phyloP scores from a whole-genome alignment of 2,797 vertebrate genomes.

The Pantherophis alleghaniensis region DNA sequence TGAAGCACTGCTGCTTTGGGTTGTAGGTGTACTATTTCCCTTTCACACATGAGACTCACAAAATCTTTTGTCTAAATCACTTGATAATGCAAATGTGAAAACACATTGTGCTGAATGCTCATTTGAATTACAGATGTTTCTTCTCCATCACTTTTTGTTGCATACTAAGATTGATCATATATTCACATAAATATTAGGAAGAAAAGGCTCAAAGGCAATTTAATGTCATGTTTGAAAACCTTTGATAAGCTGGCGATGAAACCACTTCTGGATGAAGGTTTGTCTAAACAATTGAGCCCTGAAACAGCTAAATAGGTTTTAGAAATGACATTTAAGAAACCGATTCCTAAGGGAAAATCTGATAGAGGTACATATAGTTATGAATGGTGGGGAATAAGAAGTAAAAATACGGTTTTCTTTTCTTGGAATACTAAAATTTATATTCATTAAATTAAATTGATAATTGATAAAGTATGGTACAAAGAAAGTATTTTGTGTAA shows the following conservation, averaged over 20 bases:
- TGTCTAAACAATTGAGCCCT: not conserved
- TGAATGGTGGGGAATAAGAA: not conserved
- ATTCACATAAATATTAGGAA: not conserved
- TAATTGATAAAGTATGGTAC: not conserved
- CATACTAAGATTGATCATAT: not conserved
- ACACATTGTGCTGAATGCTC: not conserved
- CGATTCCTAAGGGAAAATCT: not conserved
- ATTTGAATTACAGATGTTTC: not conserved
- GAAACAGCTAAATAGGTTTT: not conserved
- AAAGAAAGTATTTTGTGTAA: not conserved
- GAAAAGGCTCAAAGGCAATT: not conserved
- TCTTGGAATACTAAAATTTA: constrained; percentile 6
- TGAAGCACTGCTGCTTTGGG: not conserved
- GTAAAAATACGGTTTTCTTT: not conserved
- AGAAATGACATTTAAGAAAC: not conserved
- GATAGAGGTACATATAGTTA: not conserved
- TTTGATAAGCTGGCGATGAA: not conserved
- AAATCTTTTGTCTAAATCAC: not conserved
- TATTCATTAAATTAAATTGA: not conserved
- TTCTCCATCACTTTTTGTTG: not conserved
- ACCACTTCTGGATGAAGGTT: not conserved
- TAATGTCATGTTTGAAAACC: not conserved
- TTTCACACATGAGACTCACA: not conserved
- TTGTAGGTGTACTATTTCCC: not conserved
- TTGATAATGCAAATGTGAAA: not conserved